Conservation (phyloP, 2,113 vertebrate genomes). For the Aegotheles bennettii region DNA sequence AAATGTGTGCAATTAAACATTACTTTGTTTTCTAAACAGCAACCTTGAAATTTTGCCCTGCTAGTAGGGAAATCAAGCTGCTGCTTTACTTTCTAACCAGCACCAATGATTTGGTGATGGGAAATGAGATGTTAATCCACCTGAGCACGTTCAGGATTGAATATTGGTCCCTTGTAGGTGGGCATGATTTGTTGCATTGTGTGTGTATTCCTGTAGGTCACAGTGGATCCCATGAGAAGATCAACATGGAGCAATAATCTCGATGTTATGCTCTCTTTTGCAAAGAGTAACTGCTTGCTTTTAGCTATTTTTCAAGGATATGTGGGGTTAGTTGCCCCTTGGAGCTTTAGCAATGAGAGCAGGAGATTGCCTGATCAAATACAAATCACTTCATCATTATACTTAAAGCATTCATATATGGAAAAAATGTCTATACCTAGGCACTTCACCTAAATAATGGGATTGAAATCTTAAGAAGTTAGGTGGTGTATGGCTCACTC, state of each 20-base stretch:
- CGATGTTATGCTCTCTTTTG: neutral
- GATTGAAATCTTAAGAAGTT: neutral
- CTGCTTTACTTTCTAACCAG: neutral
- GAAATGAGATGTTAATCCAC: neutral
- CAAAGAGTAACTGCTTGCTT: neutral
- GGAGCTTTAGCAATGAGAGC: neutral
- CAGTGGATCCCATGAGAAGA: neutral
- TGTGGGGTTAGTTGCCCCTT: neutral
- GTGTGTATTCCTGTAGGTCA: neutral
- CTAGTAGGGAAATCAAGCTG: neutral
- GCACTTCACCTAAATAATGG: neutral
- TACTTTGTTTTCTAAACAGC: slow-evolving; percentile 37
- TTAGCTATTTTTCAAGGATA: neutral
- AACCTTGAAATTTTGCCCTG: slow-evolving; percentile 2
- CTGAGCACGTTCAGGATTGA: neutral
- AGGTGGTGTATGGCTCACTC: neutral
- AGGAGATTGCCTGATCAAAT: neutral
- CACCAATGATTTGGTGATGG: neutral
- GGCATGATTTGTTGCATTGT: neutral
- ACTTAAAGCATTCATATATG: neutral
- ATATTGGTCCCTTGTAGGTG: neutral
- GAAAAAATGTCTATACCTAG: neutral
- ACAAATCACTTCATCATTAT: neutral
- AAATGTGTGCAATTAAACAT: slow-evolving; percentile 51
- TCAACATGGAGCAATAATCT: neutral